Evolutionary conservation across 2,797 vertebrate genomes (phyloP).

Genomic region (Sorex maritimensis): DNA sequence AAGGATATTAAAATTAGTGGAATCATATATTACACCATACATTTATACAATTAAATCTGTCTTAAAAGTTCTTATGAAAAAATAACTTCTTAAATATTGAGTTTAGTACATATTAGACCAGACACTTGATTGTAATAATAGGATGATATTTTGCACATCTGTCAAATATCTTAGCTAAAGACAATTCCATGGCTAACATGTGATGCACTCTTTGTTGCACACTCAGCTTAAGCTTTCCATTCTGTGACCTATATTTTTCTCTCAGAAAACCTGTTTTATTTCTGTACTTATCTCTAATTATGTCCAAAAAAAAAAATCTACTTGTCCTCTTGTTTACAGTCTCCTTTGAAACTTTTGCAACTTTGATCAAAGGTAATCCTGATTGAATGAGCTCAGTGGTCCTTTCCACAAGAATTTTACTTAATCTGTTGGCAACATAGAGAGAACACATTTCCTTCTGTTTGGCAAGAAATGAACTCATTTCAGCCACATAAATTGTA

Average conservation of each 20-base stretch:
- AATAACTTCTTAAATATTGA: not conserved
- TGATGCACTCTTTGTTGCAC: not conserved
- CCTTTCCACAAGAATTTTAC: conserved; percentile 77
- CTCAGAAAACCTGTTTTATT: conserved; percentile 50
- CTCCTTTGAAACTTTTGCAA: conserved; percentile 71
- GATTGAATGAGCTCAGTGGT: conserved; percentile 69
- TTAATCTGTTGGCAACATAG: conserved; percentile 79
- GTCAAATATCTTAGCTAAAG: conserved; percentile 27
- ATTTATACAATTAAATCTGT: not conserved
- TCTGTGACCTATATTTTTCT: conserved; percentile 37
- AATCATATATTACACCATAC: not conserved
- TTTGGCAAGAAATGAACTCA: conserved; percentile 81
- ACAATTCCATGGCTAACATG: conserved; percentile 43
- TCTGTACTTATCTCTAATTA: conserved; percentile 36
- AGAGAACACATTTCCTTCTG: conserved; percentile 75
- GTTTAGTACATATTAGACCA: not conserved
- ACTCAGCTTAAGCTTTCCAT: conserved; percentile 12
- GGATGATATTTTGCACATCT: conserved; percentile 25
- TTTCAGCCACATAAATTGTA: conserved; percentile 69
- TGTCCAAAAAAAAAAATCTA: conserved; percentile 61
- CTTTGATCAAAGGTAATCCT: conserved; percentile 69
- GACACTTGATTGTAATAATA: conserved; percentile 55
- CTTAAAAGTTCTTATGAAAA: not conserved
- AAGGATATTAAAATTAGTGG: no score
- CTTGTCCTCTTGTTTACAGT: conserved; percentile 63